Evolutionary conservation across 2,888 invertebrate species (phyloP).

Genomic region (Phania funesta): DNA sequence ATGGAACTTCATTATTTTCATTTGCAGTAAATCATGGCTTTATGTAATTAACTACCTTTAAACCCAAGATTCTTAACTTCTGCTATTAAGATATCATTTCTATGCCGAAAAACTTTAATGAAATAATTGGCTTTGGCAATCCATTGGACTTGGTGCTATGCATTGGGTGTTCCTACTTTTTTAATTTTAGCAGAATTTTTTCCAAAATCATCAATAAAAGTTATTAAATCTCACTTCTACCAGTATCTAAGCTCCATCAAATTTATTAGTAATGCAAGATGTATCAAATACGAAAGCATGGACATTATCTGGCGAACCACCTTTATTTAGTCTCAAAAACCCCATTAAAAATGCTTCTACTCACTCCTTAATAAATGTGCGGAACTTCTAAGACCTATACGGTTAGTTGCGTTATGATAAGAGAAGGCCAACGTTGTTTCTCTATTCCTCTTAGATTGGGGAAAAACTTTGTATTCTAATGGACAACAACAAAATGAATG

Average conservation of each 20-base stretch:
- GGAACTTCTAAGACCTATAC: neutral
- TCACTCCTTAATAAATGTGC: neutral
- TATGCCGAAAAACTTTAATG: neutral
- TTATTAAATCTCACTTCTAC: conserved; percentile 5
- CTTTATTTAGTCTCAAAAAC: conserved; percentile 19
- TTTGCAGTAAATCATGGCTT: neutral
- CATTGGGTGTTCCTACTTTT: neutral
- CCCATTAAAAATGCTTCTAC: conserved; percentile 20
- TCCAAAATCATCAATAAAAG: neutral
- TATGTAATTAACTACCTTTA: neutral
- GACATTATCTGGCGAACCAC: neutral
- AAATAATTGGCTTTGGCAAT: conserved; percentile 8
- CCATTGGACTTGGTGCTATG: conserved; percentile 1
- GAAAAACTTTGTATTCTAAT: conserved; percentile 30
- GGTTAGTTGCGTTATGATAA: neutral
- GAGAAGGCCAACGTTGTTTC: conserved; percentile 6
- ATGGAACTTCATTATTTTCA: neutral
- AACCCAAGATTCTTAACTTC: neutral
- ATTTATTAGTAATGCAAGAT: conserved; percentile 22
- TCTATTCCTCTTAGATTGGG: conserved; percentile 9
- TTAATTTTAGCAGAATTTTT: neutral
- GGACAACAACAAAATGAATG: conserved; percentile 13
- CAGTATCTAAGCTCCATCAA: conserved; percentile 14
- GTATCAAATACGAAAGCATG: conserved; percentile 26
- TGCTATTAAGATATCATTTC: neutral